These are phyloP conservation scores for Polypterus bichir DNA, from an alignment of 2,113 vertebrate genomes.

Conservation along the genomic window DNA sequence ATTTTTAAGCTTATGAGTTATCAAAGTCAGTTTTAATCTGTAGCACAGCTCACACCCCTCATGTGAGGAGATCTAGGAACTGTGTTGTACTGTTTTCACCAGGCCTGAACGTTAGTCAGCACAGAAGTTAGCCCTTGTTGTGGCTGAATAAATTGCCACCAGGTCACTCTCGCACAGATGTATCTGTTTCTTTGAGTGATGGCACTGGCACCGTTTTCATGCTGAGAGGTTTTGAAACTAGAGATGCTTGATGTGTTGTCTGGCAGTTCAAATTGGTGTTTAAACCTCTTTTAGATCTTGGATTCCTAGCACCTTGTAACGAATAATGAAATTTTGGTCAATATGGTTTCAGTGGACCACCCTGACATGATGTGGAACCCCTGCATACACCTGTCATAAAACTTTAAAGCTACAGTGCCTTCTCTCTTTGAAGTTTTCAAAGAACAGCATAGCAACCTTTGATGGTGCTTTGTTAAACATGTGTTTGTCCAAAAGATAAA, in stretches of 20 bases:
- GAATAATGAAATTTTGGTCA: constrained; percentile 60
- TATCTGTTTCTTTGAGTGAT: constrained; percentile 51
- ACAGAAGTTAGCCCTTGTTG: neutral
- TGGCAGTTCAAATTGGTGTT: constrained; percentile 61
- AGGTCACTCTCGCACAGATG: constrained; percentile 66
- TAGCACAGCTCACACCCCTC: too few species aligned
- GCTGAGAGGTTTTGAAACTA: constrained; percentile 92
- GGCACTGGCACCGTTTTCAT: constrained; percentile 64
- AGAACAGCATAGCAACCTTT: constrained; percentile 79
- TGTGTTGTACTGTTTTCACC: too few species aligned
- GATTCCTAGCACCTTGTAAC: constrained; percentile 56
- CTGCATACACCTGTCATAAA: constrained; percentile 90
- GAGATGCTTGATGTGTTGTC: constrained; percentile 98
- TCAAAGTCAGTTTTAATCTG: too few species aligned
- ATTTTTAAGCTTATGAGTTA: too few species aligned
- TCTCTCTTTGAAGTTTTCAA: constrained; percentile 87
- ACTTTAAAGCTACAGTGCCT: constrained; percentile 77
- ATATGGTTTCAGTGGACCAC: constrained; percentile 62
- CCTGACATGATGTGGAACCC: constrained; percentile 76
- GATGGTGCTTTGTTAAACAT: constrained; percentile 70
- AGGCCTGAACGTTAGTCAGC: too few species aligned
- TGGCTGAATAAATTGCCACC: constrained; percentile 41
- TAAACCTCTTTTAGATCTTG: constrained; percentile 51
- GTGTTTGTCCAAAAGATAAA: constrained; percentile 72
- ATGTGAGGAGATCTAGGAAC: too few species aligned